Evolutionary conservation across 2,888 invertebrate genomes (phyloP), one percentile per base, ranked within the genome.

Genomic region (Protophormia terraenovae): DNA sequence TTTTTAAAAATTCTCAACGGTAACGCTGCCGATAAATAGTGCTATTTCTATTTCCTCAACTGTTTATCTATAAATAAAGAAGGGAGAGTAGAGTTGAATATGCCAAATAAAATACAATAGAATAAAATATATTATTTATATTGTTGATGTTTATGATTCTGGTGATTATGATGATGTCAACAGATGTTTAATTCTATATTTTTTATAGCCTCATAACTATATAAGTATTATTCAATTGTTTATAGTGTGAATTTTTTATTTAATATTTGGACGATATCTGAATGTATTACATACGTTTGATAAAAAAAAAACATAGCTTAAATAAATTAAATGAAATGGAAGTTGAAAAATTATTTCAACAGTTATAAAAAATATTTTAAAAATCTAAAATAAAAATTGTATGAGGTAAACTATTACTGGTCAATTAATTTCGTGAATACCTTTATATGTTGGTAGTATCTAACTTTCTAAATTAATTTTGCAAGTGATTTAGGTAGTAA

Each of bases 131-230:
- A 45, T 41, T 66, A 66, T 45, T 66, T 45, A 66, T 41, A 24
- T 47, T 47, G 60, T 29, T 73, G 45, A 60, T 73, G 60, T 22
- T 73, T 47, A 47, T 32, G 19, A 35, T 62, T 47, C 45, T 62
- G 22, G 12, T 7, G 35, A 62, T 75, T 75, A 75, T 64, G 62
- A 75, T 75, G 75, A 64, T 64, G 62, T 75, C 75, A 75, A 75
- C 75, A 50, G 35, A 16, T 64, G 75, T 64, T 62, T 38, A 24
- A 50, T 45, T 72, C 47, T 27, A 24, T 41, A 41, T 32, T 32
- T 10, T 27, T 16, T 32, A 58, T 58, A 10, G 53, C 53, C 14
- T 24, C 53, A 24, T 24, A 53, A 22, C 53, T 24, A 22, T 58
- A n/a, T 7, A n/a, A n/a, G n/a, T n/a, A n/a, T n/a, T n/a, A 58